A percentile compares a stretch with the other conserved stretches of the same genome.
These are phyloP conservation scores for Trissolcus brochymenae DNA, from an alignment of 2,888 invertebrate species.

Conservation along the genomic window DNA sequence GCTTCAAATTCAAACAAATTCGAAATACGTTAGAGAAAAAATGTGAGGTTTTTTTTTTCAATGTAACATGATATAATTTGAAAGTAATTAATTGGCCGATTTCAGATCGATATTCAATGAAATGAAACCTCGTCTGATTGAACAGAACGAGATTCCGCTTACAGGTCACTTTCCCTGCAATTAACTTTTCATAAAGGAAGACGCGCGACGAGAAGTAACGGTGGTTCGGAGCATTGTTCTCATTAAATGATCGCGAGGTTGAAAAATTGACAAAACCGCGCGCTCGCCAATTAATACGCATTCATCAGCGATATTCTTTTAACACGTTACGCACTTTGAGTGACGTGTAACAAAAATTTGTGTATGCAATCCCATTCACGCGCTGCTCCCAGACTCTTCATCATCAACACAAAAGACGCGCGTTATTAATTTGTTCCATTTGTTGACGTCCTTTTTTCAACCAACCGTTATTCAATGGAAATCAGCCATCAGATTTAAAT, in stretches of 20 bases:
- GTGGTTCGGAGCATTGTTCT: constrained; percentile 50
- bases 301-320: constrained; percentile 48
- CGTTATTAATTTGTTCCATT: constrained; percentile 49
- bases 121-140: constrained; percentile 7
- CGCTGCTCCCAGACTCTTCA: constrained; percentile 48
- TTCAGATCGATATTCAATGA: constrained; percentile 1
- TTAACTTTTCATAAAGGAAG: constrained; percentile 43
- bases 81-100: constrained; percentile 3
- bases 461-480: constrained; percentile 14
- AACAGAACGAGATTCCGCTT: constrained; percentile 14
- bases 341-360: constrained; percentile 53
- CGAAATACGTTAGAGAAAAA: no score
- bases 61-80: no score
- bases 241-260: constrained; percentile 45
- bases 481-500: constrained; percentile 30
- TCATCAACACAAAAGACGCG: constrained; percentile 29
- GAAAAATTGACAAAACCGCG: constrained; percentile 41
- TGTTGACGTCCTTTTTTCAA: background rate
- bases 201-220: constrained; percentile 45
- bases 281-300: constrained; percentile 53
- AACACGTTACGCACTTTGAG: constrained; percentile 43
- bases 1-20: no score
- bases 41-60: no score
- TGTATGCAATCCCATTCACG: constrained; percentile 51
- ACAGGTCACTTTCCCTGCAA: constrained; percentile 44